phyloP scores from a whole-genome alignment of 2,888 invertebrate genomes.

The Drosophila koepferae region DNA sequence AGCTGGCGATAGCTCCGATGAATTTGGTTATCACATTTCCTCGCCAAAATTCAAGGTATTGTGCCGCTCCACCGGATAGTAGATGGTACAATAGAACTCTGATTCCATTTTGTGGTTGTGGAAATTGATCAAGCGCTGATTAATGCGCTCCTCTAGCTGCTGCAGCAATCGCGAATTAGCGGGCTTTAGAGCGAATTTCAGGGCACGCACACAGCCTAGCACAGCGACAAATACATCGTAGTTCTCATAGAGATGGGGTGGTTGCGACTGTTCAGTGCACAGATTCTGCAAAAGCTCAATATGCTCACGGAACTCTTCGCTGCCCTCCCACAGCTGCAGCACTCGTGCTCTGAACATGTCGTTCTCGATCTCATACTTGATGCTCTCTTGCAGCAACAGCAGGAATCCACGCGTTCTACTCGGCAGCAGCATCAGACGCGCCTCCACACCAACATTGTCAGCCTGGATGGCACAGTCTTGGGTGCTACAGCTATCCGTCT shows the following conservation, averaged over 20 bases:
- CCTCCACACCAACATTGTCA: conserved; percentile 64
- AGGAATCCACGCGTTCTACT: conserved; percentile 62
- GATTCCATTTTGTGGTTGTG: conserved; percentile 78
- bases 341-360: conserved; percentile 57
- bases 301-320: conserved; percentile 72
- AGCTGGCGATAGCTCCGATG: neutral
- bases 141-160: conserved; percentile 76
- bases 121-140: conserved; percentile 72
- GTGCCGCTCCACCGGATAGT: conserved; percentile 78
- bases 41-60: conserved; percentile 23
- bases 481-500: conserved; percentile 29
- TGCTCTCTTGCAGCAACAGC: conserved; percentile 47
- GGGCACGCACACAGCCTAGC: conserved; percentile 69
- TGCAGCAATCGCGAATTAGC: conserved; percentile 67
- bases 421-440: conserved; percentile 60
- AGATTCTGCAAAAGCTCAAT: conserved; percentile 68
- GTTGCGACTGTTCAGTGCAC: conserved; percentile 27
- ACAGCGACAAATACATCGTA: conserved; percentile 79
- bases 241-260: conserved; percentile 37
- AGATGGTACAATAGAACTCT: conserved; percentile 82
- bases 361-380: conserved; percentile 9
- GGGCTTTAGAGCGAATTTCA: conserved; percentile 74
- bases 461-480: conserved; percentile 66
- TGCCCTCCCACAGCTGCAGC: conserved; percentile 66
- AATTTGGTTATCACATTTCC: conserved; percentile 12